Conservation (phyloP, 2,797 vertebrate genomes). For the Pteronotus mesoamericanus region DNA sequence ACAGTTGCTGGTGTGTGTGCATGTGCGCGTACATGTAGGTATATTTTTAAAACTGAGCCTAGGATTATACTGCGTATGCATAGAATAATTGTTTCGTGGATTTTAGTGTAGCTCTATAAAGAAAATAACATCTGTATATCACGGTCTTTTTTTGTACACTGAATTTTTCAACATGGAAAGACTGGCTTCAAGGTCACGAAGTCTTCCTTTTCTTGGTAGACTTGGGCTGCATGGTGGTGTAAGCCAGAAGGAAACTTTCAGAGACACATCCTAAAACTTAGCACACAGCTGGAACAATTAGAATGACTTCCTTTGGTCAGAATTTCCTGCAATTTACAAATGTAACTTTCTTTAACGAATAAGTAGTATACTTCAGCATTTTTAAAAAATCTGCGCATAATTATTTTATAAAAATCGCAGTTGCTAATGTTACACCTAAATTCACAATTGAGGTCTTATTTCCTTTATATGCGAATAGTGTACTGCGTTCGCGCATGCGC, state of each 20-base stretch:
- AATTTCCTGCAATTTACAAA: neutral
- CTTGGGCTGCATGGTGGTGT: rapidly evolving
- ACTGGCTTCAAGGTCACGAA: rapidly evolving
- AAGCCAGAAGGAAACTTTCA: neutral
- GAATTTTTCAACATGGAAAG: neutral
- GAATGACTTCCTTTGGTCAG: neutral
- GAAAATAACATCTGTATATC: neutral
- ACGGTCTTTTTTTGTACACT: neutral
- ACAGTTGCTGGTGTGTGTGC: neutral
- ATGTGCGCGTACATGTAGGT: neutral
- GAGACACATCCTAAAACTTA: neutral
- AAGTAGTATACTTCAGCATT: neutral
- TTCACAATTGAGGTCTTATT: neutral
- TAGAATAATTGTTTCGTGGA: neutral
- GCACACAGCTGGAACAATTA: neutral
- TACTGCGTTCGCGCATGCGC: neutral
- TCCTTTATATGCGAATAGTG: neutral
- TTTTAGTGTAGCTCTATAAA: neutral
- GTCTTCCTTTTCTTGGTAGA: neutral
- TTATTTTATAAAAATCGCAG: neutral
- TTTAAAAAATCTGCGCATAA: neutral
- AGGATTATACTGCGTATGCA: neutral
- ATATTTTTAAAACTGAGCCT: neutral
- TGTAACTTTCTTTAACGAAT: neutral
- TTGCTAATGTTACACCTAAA: neutral